Conservation (phyloP, 2,113 vertebrate genomes). For the Platichthys flesus region DNA sequence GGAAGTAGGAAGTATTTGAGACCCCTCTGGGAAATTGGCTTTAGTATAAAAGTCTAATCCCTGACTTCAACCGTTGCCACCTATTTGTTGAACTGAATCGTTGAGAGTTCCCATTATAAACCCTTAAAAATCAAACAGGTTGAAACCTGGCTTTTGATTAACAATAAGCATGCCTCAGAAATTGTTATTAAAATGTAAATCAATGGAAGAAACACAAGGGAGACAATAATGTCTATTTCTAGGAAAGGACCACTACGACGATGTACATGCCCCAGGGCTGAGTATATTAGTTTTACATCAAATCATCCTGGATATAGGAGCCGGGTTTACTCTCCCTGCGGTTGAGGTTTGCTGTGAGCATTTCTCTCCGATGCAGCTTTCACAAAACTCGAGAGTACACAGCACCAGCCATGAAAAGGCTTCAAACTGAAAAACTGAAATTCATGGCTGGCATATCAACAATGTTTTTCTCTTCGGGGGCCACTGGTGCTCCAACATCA, state of each 20-base stretch:
- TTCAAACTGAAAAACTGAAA: slow-evolving; percentile 61
- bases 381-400: slow-evolving; percentile 41
- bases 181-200: slow-evolving; percentile 1
- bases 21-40: not conserved
- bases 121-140: not conserved
- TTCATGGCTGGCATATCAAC: slow-evolving; percentile 79
- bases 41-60: not conserved
- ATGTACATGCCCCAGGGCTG: slow-evolving; percentile 11
- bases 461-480: slow-evolving; percentile 71
- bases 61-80: not conserved
- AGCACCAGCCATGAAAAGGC: slow-evolving; percentile 38
- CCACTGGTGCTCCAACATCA: slow-evolving; percentile 54
- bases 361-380: slow-evolving; percentile 63
- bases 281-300: slow-evolving; percentile 38
- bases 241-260: not conserved
- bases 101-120: not conserved
- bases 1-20: slow-evolving; percentile 5
- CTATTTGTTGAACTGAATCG: not conserved
- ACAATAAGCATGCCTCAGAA: not conserved
- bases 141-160: too few relatives aligned
- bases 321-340: slow-evolving; percentile 31
- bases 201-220: not conserved
- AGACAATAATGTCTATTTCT: slow-evolving; percentile 2
- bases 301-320: slow-evolving; percentile 18
- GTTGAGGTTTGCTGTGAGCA: slow-evolving; percentile 59